phyloP scores from a whole-genome alignment of 2,888 invertebrate genomes.

The Scaptomyza cyrtandrae region DNA sequence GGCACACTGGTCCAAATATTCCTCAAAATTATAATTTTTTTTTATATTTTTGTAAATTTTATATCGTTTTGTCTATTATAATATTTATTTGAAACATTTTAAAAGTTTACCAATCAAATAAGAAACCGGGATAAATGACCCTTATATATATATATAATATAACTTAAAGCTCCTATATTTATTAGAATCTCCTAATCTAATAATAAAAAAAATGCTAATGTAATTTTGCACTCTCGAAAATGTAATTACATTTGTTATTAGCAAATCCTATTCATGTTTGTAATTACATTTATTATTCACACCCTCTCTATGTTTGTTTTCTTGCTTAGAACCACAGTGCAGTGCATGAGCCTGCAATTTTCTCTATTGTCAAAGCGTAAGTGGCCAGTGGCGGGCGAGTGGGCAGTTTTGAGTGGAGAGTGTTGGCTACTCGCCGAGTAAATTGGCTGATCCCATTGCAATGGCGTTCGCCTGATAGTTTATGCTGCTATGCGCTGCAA shows the following conservation, averaged over 20 bases:
- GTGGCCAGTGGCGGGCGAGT: slow-evolving; percentile 50
- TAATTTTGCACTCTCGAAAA: background rate
- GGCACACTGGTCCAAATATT: no score
- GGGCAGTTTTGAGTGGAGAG: slow-evolving; percentile 16
- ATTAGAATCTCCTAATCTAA: no score
- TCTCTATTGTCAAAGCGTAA: slow-evolving; percentile 74
- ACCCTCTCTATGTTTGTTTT: background rate
- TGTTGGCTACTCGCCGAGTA: slow-evolving; percentile 5
- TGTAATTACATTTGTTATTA: background rate
- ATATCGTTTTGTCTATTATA: no score
- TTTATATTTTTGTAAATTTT: no score
- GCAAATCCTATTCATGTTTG: background rate
- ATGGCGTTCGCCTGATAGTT: slow-evolving; percentile 55
- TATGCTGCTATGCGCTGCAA: slow-evolving; percentile 74
- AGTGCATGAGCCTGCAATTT: slow-evolving; percentile 46
- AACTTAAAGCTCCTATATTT: no score
- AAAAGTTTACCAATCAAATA: no score
- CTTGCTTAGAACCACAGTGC: slow-evolving; percentile 28
- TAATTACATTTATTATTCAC: background rate
- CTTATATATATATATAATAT: no score
- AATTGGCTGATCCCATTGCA: slow-evolving; percentile 27
- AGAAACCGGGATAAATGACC: no score
- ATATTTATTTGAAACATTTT: no score
- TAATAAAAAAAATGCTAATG: background rate
- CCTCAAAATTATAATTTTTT: no score